These are phyloP conservation scores for Anolis carolinensis DNA, from an alignment of 2,113 vertebrate species.

Conservation along the genomic window DNA sequence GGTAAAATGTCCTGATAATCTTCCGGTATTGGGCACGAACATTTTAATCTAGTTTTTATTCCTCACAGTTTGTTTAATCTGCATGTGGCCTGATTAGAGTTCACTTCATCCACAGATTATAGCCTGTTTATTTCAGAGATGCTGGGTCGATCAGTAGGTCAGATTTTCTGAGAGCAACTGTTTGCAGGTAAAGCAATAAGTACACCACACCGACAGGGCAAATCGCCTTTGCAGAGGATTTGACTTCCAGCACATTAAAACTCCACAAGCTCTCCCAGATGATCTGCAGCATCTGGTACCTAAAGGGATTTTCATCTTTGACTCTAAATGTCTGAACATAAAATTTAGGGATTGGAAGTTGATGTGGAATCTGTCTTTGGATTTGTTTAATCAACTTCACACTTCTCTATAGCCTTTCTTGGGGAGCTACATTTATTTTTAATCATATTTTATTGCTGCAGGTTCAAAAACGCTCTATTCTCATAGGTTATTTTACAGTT, in stretches of 20 bases:
- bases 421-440: constrained; percentile 66
- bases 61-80: constrained; percentile 93
- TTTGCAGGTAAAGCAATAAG: constrained; percentile 88
- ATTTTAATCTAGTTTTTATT: constrained; percentile 88
- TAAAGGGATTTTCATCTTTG: constrained; percentile 91
- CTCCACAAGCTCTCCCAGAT: constrained; percentile 79
- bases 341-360: constrained; percentile 79
- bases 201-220: constrained; percentile 75
- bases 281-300: constrained; percentile 89
- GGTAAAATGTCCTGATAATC: constrained; percentile 86
- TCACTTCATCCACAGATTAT: constrained; percentile 89
- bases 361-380: constrained; percentile 73
- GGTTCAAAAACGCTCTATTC: constrained; percentile 27
- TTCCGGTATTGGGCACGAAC: constrained; percentile 80
- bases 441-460: constrained; percentile 62
- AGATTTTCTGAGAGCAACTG: constrained; percentile 80
- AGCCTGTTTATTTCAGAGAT: constrained; percentile 85
- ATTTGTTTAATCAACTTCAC: constrained; percentile 78
- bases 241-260: constrained; percentile 84
- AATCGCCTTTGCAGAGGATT: constrained; percentile 83
- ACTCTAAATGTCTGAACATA: constrained; percentile 80
- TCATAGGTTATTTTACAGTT: constrained; percentile 58
- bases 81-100: constrained; percentile 94
- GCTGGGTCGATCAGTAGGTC: constrained; percentile 80
- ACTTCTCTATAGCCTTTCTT: constrained; percentile 67